Conservation (phyloP, 2,113 vertebrate species). For the Zootoca vivipara region DNA sequence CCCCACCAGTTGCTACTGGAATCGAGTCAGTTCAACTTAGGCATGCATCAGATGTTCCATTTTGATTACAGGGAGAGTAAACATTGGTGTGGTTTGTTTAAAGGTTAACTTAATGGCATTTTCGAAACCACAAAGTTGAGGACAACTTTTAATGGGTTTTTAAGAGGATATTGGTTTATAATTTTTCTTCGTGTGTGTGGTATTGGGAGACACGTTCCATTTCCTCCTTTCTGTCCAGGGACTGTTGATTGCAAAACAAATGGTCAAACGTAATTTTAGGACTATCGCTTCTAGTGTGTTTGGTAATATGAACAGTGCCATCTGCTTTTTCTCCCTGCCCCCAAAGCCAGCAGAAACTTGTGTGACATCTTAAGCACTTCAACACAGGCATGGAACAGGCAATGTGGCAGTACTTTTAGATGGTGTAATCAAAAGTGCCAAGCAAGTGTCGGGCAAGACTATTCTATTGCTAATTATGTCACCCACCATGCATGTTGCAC, state of each 20-base stretch:
- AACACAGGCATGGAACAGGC: no score
- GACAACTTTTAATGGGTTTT: conserved; percentile 42
- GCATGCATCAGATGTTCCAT: conserved; percentile 18
- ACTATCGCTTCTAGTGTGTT: neutral
- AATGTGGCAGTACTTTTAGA: neutral
- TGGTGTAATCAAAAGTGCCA: neutral
- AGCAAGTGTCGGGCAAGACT: neutral
- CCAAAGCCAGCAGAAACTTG: neutral
- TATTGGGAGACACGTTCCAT: neutral
- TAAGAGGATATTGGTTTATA: neutral
- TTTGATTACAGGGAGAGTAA: conserved; percentile 51
- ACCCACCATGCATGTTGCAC: neutral
- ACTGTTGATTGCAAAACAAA: neutral
- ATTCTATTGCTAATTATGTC: neutral
- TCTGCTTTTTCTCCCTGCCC: neutral
- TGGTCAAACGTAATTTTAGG: neutral
- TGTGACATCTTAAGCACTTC: no score
- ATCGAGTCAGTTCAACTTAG: neutral
- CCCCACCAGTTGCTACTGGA: no score
- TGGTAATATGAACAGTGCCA: neutral
- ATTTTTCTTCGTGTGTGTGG: neutral
- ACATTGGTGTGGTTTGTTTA: conserved; percentile 16
- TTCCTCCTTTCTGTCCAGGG: neutral
- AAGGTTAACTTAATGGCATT: conserved; percentile 41
- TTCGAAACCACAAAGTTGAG: conserved; percentile 13